Evolutionary conservation across 2,888 invertebrate species (phyloP).

Genomic region (Macrosiphum euphorbiae): DNA sequence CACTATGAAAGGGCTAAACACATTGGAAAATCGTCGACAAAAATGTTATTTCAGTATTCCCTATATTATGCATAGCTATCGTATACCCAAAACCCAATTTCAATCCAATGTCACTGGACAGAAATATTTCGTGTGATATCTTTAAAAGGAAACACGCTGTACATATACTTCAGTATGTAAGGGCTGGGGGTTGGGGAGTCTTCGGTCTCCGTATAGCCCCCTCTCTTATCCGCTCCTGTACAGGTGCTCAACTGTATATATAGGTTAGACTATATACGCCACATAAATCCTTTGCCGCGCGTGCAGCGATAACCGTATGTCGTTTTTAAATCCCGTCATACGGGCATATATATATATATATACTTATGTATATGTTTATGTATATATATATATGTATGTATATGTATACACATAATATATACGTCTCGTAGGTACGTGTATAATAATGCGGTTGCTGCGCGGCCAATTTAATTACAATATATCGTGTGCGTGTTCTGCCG

Average conservation of each 20-base stretch:
- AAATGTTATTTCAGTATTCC: no score
- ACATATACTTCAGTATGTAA: neutral
- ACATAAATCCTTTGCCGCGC: neutral
- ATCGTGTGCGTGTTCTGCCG: neutral
- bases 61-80: no score
- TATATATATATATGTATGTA: neutral
- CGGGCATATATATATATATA: neutral
- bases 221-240: neutral
- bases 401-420: neutral
- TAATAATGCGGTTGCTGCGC: neutral
- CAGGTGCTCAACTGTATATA: neutral
- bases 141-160: neutral
- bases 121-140: no score
- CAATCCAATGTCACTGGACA: no score
- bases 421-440: neutral
- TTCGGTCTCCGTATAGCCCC: neutral
- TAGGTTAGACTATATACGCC: neutral
- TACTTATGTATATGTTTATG: neutral
- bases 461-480: conserved; percentile 11
- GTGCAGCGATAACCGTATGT: conserved; percentile 8
- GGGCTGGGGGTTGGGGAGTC: neutral
- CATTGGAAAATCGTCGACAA: neutral
- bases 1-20: neutral
- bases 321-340: neutral
- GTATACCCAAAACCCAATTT: no score